A percentile compares a stretch with the other conserved stretches of the same genome.
phyloP scores from a whole-genome alignment of 2,113 vertebrate genomes.

The Acanthochromis polyacanthus region DNA sequence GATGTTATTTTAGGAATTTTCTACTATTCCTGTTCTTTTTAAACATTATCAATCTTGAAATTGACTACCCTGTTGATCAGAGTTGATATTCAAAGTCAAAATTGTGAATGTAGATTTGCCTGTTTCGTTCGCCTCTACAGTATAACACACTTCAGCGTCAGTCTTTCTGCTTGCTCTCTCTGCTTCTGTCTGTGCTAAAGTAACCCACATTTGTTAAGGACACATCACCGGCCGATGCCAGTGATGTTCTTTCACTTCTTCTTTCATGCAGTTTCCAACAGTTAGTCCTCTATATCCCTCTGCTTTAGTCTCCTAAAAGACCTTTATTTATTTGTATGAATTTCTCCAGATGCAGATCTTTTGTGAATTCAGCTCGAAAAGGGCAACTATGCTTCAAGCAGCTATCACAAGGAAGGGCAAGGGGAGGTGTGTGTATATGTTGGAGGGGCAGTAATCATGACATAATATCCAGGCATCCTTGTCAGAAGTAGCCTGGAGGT shows the following conservation, averaged over 20 bases:
- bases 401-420: slow-evolving; percentile 32
- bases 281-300: background rate
- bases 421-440: slow-evolving; percentile 8
- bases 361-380: slow-evolving; percentile 9
- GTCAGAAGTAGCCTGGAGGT: slow-evolving; percentile 36
- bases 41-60: too few species aligned
- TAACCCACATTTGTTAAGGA: too few species aligned
- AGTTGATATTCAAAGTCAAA: too few species aligned
- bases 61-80: too few species aligned
- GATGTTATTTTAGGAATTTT: too few species aligned
- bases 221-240: too few species aligned
- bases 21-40: too few species aligned
- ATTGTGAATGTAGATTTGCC: too few species aligned
- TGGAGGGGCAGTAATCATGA: slow-evolving; percentile 37
- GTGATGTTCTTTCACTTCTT: background rate
- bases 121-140: too few species aligned
- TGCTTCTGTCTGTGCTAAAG: too few species aligned
- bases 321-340: background rate
- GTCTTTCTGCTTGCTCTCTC: too few species aligned
- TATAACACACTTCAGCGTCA: too few species aligned
- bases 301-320: background rate
- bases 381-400: slow-evolving; percentile 20
- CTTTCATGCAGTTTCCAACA: background rate
- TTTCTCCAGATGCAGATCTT: slow-evolving; percentile 8
- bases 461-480: slow-evolving; percentile 30